phyloP scores from a whole-genome alignment of 2,113 vertebrate genomes.

The Equus quagga region DNA sequence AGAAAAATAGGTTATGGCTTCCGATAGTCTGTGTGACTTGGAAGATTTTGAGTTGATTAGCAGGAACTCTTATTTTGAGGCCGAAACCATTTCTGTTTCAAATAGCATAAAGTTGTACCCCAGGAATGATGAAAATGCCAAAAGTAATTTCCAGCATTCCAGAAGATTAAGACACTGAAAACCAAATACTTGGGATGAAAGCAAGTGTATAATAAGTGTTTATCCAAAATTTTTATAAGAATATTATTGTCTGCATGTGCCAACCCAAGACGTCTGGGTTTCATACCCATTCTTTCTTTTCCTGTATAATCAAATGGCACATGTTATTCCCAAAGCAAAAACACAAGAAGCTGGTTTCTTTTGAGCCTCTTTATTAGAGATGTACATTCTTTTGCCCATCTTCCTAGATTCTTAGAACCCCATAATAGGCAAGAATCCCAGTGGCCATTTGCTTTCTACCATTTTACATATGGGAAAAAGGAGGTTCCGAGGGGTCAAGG shows the following conservation, averaged over 20 bases:
- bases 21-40: conserved; percentile 77
- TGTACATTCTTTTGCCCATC: background rate
- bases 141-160: conserved; percentile 79
- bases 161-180: conserved; percentile 75
- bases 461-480: background rate
- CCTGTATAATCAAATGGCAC: conserved; percentile 12
- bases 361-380: background rate
- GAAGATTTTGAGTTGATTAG: conserved; percentile 76
- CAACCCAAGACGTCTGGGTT: conserved; percentile 48
- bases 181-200: conserved; percentile 75
- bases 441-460: background rate
- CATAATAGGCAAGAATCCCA: background rate
- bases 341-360: background rate
- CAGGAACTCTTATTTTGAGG: conserved; percentile 77
- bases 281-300: conserved; percentile 56
- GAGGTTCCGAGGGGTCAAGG: background rate
- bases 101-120: conserved; percentile 75
- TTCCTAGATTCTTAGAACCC: background rate
- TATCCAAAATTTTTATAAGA: conserved; percentile 72
- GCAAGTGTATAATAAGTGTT: conserved; percentile 67
- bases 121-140: conserved; percentile 74
- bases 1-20: conserved; percentile 74
- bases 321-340: conserved; percentile 45
- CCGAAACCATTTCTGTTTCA: conserved; percentile 71
- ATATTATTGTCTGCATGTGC: conserved; percentile 48